A percentile compares a stretch with the other conserved stretches of the same genome.
phyloP scores from a whole-genome alignment of 2,888 invertebrate species.

The Noctua janthina region DNA sequence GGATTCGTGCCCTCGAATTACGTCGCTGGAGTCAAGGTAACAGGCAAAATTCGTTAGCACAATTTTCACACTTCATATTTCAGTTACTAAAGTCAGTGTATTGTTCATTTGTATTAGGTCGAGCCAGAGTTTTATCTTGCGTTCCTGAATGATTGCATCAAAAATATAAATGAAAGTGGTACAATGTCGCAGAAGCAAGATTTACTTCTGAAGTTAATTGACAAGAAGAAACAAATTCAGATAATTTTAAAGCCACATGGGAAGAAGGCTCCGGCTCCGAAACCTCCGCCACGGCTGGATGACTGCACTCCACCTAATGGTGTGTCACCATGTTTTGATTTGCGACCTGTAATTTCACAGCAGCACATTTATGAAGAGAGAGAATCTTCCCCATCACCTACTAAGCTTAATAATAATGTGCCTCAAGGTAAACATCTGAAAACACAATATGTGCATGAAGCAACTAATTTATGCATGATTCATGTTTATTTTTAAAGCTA shows the following conservation, averaged over 20 bases:
- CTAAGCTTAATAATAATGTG: constrained; percentile 74
- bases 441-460: constrained; percentile 46
- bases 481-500: constrained; percentile 6
- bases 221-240: constrained; percentile 92
- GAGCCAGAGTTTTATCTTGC: constrained; percentile 93
- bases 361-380: constrained; percentile 85
- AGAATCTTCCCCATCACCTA: constrained; percentile 79
- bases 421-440: constrained; percentile 74
- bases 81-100: constrained; percentile 48
- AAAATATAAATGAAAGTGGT: constrained; percentile 87
- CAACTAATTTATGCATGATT: constrained; percentile 19
- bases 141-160: constrained; percentile 93
- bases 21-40: constrained; percentile 94
- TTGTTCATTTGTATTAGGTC: constrained; percentile 84
- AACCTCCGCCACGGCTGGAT: constrained; percentile 85
- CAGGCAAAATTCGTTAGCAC: constrained; percentile 60
- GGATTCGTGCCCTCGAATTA: constrained; percentile 97
- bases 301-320: constrained; percentile 87
- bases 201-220: constrained; percentile 91
- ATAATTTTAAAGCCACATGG: constrained; percentile 76
- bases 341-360: constrained; percentile 87
- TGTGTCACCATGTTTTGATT: constrained; percentile 87
- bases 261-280: constrained; percentile 85
- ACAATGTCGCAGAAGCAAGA: constrained; percentile 91
- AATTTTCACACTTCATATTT: constrained; percentile 58